A percentile compares a stretch with the other conserved stretches of the same genome.
Evolutionary conservation across 2,113 vertebrate species (phyloP).

Genomic region (Dromas ardeola): DNA sequence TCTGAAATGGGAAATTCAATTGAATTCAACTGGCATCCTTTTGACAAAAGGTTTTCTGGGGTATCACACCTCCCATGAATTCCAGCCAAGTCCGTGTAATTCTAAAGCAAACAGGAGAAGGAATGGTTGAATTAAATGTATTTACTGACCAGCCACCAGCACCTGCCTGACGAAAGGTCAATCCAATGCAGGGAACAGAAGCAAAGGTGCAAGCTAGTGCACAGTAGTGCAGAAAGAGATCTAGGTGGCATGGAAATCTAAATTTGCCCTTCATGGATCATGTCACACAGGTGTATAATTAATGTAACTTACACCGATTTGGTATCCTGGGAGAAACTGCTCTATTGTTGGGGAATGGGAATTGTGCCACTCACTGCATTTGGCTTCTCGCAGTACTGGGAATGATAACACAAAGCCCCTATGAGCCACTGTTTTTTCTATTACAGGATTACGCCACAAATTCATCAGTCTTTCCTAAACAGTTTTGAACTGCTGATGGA

Average conservation of each 20-base stretch:
- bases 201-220: neutral
- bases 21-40: conserved; percentile 80
- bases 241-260: neutral
- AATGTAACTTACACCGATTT: neutral
- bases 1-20: conserved; percentile 86
- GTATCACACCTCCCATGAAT: conserved; percentile 87
- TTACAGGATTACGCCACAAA: neutral
- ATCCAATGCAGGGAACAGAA: neutral
- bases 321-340: neutral
- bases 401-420: neutral
- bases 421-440: neutral
- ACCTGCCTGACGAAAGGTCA: neutral
- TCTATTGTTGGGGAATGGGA: conserved; percentile 32
- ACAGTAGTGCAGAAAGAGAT: neutral
- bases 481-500: neutral
- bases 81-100: conserved; percentile 86
- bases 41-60: conserved; percentile 77
- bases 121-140: neutral
- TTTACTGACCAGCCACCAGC: neutral
- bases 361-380: conserved; percentile 10
- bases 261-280: conserved; percentile 10
- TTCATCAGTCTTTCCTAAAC: neutral
- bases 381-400: neutral
- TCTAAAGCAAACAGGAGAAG: conserved; percentile 74
- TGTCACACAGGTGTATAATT: conserved; percentile 14